These are phyloP conservation scores for Subacronicta megacephala DNA, from an alignment of 2,888 invertebrate genomes.

Conservation along the genomic window DNA sequence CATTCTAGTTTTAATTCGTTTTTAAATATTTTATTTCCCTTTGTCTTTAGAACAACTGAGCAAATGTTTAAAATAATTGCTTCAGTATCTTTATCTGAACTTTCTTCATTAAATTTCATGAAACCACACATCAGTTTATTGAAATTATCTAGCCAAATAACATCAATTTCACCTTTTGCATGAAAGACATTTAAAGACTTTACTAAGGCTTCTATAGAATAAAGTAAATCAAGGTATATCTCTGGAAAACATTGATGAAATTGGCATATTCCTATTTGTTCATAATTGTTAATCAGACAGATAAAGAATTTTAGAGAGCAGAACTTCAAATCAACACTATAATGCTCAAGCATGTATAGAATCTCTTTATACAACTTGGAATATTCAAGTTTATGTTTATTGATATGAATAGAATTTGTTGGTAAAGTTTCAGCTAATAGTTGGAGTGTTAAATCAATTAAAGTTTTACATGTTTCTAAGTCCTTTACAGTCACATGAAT, in stretches of 20 bases:
- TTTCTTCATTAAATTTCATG: conserved; percentile 58
- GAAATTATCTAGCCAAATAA: conserved; percentile 65
- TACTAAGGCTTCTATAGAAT: conserved; percentile 69
- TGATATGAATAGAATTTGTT: conserved; percentile 69
- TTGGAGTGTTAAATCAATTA: conserved; percentile 76
- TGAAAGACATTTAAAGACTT: conserved; percentile 69
- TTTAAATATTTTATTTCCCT: conserved; percentile 64
- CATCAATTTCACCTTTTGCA: conserved; percentile 74
- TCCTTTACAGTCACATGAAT: conserved; percentile 78
- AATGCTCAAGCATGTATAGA: conserved; percentile 74
- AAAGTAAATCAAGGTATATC: conserved; percentile 66
- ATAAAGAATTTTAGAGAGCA: conserved; percentile 74
- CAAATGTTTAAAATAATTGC: conserved; percentile 69
- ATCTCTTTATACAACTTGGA: conserved; percentile 65
- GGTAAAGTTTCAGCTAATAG: conserved; percentile 79
- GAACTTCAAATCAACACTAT: conserved; percentile 77
- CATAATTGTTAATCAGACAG: conserved; percentile 72
- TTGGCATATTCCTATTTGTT: conserved; percentile 64
- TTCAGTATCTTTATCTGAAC: conserved; percentile 52
- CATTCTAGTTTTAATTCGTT: conserved; percentile 73
- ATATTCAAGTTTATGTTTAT: conserved; percentile 61
- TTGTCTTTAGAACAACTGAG: conserved; percentile 65
- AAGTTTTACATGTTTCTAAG: conserved; percentile 71
- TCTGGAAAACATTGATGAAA: conserved; percentile 69
- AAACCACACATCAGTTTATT: conserved; percentile 65